Evolutionary conservation across 1,140 invertebrate species (phyloP).

Genomic region (Dysdera silvatica): DNA sequence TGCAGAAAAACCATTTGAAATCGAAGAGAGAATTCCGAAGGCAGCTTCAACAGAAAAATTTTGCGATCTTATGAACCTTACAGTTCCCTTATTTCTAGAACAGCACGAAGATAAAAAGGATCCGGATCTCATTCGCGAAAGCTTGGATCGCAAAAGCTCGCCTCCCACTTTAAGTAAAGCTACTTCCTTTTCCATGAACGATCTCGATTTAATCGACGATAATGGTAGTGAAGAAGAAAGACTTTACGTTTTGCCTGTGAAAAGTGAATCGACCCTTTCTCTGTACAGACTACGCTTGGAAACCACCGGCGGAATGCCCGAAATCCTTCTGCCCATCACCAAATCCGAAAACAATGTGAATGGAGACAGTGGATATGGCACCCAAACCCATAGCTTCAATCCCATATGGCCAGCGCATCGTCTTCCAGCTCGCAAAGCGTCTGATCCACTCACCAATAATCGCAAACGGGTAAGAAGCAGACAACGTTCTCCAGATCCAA

Average conservation of each 20-base stretch:
- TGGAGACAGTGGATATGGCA: constrained; percentile 21
- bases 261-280: constrained; percentile 38
- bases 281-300: constrained; percentile 25
- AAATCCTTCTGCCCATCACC: constrained; percentile 1
- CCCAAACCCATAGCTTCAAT: constrained; percentile 14
- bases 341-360: constrained; percentile 20
- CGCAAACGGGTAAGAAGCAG: constrained; percentile 2
- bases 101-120: constrained; percentile 1
- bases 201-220: constrained; percentile 43
- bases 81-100: background rate
- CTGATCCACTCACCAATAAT: constrained; percentile 19
- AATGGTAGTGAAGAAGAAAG: constrained; percentile 19
- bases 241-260: constrained; percentile 34
- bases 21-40: background rate
- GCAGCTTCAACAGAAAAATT: background rate
- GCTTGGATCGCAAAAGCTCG: background rate
- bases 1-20: too few species aligned
- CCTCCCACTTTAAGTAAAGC: background rate
- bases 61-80: background rate
- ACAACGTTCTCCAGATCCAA: too few species aligned
- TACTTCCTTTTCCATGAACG: constrained; percentile 48
- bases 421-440: constrained; percentile 14
- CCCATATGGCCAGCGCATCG: constrained; percentile 19
- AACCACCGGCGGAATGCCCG: constrained; percentile 8
- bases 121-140: background rate